Conservation (phyloP, 2,888 invertebrate genomes). For the Beris chalybata region DNA sequence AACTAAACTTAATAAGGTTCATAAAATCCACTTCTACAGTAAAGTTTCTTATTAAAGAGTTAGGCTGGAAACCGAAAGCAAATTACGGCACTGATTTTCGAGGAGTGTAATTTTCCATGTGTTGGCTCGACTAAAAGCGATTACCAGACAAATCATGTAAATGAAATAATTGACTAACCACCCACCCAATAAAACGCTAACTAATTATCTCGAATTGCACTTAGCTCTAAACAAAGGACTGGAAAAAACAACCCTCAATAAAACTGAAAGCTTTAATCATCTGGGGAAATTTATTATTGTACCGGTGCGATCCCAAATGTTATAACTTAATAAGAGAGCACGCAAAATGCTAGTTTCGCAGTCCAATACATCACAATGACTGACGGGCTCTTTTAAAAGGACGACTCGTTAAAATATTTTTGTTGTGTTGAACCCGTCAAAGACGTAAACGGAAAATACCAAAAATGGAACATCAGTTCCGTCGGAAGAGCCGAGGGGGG, state of each 20-base stretch:
- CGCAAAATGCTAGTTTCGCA: slow-evolving; percentile 22
- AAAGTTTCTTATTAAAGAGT: too few relatives aligned
- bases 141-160: too few relatives aligned
- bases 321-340: slow-evolving; percentile 24
- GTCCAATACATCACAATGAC: slow-evolving; percentile 36
- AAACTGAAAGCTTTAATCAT: slow-evolving; percentile 16
- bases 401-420: slow-evolving; percentile 36
- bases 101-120: too few relatives aligned
- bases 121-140: too few relatives aligned
- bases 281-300: slow-evolving; percentile 22
- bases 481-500: neutral
- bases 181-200: too few relatives aligned
- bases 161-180: too few relatives aligned
- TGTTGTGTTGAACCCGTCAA: slow-evolving; percentile 9
- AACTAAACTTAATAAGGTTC: too few relatives aligned
- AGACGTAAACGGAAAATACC: slow-evolving; percentile 2
- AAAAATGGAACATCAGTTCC: too few relatives aligned
- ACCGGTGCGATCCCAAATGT: neutral
- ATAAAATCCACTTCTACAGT: too few relatives aligned
- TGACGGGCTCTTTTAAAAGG: slow-evolving; percentile 34
- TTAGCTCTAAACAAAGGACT: slow-evolving; percentile 6
- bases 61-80: too few relatives aligned
- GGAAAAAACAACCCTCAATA: neutral
- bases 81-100: too few relatives aligned
- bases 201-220: slow-evolving; percentile 8